Base-by-base conservation (phyloP, 2,888 invertebrate genomes). In the Julus scanicus region DNA sequence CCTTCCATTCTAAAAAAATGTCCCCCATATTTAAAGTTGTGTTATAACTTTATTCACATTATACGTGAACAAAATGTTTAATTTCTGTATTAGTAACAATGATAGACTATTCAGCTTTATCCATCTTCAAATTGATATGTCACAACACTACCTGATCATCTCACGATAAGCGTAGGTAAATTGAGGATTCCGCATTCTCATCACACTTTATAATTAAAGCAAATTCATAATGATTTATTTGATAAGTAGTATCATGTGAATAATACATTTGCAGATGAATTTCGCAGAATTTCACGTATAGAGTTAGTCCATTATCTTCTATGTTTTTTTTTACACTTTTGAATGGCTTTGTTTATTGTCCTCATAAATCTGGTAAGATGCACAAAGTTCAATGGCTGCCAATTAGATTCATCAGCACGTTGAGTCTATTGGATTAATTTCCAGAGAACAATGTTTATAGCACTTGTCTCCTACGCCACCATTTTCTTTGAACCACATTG, bases 361-460 rank as follows among this genome's bases (percentile, higher is more conserved):
- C n/a, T 57, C 5, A 57, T 17, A n/a, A 17, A 57, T 57, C 57
- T n/a, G 15, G 57, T n/a, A n/a, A 17, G 57, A 57, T 57, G 57
- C 57, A 57, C 57, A 4, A 29, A 29, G 63, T 63, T 63, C 17
- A 2, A 63, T 13, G 5, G 29, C 71, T 20, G 71, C 29, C 29
- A 20, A 20, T 20, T 71, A 20, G 71, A 71, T 71, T 71, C 71
- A 71, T 88, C 84, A 88, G 37, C 88, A 88, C 13, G 83, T 63
- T 29, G 88, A 84, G 40, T 88, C 88, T 37, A 88, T 71, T 63
- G 83, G 88, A 88, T 88, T 88, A 39, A 88, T 88, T 83, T 88
- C 88, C 49, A 88, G 44, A 83, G 88, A 88, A 48, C 86, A 49
- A 49, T 86, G 86, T 86, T 86, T 86, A 53, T 86, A 86, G 39